Conservation (phyloP, 2,888 invertebrate genomes). For the Liodrosophila aerea region DNA sequence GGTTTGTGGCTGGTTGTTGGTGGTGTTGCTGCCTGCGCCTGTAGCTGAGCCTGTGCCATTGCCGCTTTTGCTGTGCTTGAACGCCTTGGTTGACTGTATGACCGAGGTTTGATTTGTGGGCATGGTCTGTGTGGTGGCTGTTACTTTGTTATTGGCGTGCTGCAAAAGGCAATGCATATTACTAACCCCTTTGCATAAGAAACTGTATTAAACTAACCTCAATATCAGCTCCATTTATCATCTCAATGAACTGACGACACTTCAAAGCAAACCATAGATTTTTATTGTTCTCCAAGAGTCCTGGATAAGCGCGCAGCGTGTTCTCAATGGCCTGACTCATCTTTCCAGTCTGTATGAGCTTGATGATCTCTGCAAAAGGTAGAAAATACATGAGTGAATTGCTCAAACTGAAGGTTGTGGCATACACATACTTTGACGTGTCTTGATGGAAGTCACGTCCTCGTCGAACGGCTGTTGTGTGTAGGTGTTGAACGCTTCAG, state of each 20-base stretch:
- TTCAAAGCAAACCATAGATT: slow-evolving; percentile 97
- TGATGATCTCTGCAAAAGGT: slow-evolving; percentile 91
- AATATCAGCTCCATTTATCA: slow-evolving; percentile 96
- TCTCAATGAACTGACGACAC: slow-evolving; percentile 99
- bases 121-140: slow-evolving; percentile 75
- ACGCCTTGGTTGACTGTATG: slow-evolving; percentile 88
- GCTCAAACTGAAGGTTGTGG: neutral
- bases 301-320: slow-evolving; percentile 94
- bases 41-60: slow-evolving; percentile 15
- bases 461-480: slow-evolving; percentile 95
- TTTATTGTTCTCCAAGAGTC: slow-evolving; percentile 94
- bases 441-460: slow-evolving; percentile 96
- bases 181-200: neutral
- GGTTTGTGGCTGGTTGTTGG: slow-evolving; percentile 61
- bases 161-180: slow-evolving; percentile 4
- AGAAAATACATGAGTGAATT: neutral
- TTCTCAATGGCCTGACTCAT: slow-evolving; percentile 97
- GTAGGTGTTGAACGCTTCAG: slow-evolving; percentile 96
- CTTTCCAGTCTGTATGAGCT: slow-evolving; percentile 94
- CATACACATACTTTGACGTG: slow-evolving; percentile 96
- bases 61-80: slow-evolving; percentile 76
- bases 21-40: slow-evolving; percentile 37
- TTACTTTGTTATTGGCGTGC: slow-evolving; percentile 69
- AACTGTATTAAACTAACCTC: slow-evolving; percentile 80
- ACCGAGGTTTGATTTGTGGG: slow-evolving; percentile 88